Evolutionary conservation across 2,113 vertebrate genomes (phyloP), one percentile per base, ranked within the genome.

Genomic region (Mormyrus lacerda): DNA sequence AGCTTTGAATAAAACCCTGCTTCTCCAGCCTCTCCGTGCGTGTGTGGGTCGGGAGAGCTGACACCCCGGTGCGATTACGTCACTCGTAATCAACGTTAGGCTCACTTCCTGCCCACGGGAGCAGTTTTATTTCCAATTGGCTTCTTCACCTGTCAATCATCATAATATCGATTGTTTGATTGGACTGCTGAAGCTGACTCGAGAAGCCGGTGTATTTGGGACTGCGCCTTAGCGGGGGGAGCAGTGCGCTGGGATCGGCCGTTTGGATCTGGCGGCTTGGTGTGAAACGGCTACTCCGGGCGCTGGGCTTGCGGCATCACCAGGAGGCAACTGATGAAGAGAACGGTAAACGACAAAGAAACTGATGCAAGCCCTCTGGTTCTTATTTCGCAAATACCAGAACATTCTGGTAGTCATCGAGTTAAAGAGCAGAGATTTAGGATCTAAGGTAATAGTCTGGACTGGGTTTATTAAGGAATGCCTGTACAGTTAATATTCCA

Each of bases 1-100:
- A 76, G 91, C 90, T 92, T 93, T 91, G 44, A 95, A 94, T 94
- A 94, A 94, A 95, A 84, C 3, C 21, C 21, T 44, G 7, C 44
- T n/a, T 84, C 82, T 84, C 19, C 44, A 47, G 82, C 24, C 19
- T 42, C 5, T 24, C 21, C 19, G 82, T 84, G 24, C n/a, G 44
- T 84, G 17, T 35, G 21, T 84, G 44, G 19, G 1, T 84, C 44
- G 21, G 39, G 24, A 24, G 44, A 7, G 73, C n/a, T 27, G 61
- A 65, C 61, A 65, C 61, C n/a, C 55, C 61, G n/a, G n/a, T 69
- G n/a, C 61, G 61, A 69, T 69, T 69, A 69, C 61, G 73, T 79
- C 73, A 42, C 15, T 1, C 35, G 35, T 39, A 11, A 55, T 42
- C 13, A 13, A 1, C 35, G 17, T 19, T 76, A 27, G n/a, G 61